Evolutionary conservation across 1,140 invertebrate species (phyloP).

Genomic region (Mactra quadrangularis): DNA sequence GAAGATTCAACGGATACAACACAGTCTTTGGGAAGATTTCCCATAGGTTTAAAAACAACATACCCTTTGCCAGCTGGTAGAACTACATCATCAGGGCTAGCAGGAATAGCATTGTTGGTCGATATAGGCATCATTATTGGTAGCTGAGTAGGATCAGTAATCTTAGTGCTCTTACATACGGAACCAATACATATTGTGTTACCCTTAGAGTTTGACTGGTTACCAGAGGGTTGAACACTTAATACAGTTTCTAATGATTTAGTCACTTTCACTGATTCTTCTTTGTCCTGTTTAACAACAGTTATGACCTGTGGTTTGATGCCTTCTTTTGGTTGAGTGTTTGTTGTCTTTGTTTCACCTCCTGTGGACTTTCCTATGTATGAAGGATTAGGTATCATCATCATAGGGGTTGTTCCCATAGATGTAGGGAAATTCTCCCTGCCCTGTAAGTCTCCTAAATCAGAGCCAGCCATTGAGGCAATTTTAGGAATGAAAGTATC

Average conservation of each 20-base stretch:
- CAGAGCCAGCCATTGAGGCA: too few species aligned
- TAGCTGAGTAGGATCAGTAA: constrained; percentile 22
- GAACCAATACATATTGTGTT: constrained; percentile 1
- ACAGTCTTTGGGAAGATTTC: constrained; percentile 41
- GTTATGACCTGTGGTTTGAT: too few species aligned
- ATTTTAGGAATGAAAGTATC: too few species aligned
- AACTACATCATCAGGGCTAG: constrained; percentile 39
- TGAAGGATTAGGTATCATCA: constrained; percentile 53
- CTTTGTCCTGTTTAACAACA: neutral
- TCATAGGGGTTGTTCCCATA: constrained; percentile 10
- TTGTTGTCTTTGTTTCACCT: neutral
- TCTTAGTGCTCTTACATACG: constrained; percentile 1
- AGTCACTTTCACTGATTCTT: neutral
- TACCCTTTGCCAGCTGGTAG: constrained; percentile 55
- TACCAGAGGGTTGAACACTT: too few species aligned
- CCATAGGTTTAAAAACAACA: constrained; percentile 59
- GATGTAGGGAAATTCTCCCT: neutral
- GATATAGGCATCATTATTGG: constrained; percentile 35
- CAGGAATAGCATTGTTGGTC: constrained; percentile 16
- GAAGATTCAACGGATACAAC: constrained; percentile 21
- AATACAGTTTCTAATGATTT: neutral
- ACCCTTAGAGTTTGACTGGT: too few species aligned
- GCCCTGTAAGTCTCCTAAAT: too few species aligned
- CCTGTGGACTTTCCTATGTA: neutral
- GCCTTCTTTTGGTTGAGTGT: neutral